Conservation (phyloP, 2,888 invertebrate genomes). For the Cinara cedri region DNA sequence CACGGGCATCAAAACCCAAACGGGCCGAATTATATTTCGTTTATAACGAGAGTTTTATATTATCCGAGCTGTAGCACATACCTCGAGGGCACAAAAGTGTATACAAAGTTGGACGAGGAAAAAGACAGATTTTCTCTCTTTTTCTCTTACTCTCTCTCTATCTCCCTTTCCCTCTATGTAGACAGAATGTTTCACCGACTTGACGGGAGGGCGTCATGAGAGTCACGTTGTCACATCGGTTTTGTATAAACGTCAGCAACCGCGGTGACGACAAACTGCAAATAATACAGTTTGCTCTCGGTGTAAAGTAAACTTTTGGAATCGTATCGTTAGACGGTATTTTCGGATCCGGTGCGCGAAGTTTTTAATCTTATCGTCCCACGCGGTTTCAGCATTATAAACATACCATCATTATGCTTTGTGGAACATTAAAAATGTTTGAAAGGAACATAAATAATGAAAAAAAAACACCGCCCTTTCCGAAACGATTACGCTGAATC, state of each 20-base stretch:
- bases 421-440: too few species aligned
- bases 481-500: not conserved
- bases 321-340: slow-evolving; percentile 34
- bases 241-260: slow-evolving; percentile 19
- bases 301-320: slow-evolving; percentile 32
- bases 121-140: not conserved
- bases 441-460: too few species aligned
- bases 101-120: not conserved
- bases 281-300: slow-evolving; percentile 4
- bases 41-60: slow-evolving; percentile 14
- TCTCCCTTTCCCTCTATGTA: not conserved
- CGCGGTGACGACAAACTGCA: not conserved
- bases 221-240: slow-evolving; percentile 27
- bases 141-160: too few species aligned
- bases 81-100: slow-evolving; percentile 20
- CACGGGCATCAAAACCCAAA: not conserved
- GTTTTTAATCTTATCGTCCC: slow-evolving; percentile 5
- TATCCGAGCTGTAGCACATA: not conserved
- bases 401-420: not conserved
- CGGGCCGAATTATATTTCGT: slow-evolving; percentile 12
- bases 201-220: not conserved
- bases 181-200: not conserved
- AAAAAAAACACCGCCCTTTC: not conserved
- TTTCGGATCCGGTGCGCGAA: slow-evolving; percentile 11
- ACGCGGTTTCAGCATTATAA: not conserved